Conservation (phyloP, 2,797 vertebrate genomes). For the Chloroceryle amazona region DNA sequence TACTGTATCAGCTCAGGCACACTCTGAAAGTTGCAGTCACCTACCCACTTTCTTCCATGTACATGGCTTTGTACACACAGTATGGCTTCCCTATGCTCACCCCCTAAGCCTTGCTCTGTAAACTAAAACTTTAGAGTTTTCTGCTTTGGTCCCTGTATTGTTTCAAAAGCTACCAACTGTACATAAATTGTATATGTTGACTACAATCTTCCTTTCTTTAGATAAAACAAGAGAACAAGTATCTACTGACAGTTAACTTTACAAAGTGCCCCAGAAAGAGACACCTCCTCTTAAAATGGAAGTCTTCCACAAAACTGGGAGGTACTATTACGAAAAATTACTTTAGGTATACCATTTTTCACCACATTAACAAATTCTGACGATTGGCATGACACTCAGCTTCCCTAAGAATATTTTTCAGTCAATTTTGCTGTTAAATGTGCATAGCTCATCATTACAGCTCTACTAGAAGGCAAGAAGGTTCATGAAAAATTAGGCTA, state of each 20-base stretch:
- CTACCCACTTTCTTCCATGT: background rate
- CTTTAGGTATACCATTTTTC: background rate
- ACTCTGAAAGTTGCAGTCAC: background rate
- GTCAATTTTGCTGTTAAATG: background rate
- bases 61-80: background rate
- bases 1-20: background rate
- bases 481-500: background rate
- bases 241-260: background rate
- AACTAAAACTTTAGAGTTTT: background rate
- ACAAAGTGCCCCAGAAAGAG: background rate
- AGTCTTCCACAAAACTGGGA: background rate
- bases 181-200: background rate
- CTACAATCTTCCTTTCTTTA: background rate
- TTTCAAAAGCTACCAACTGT: background rate
- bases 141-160: background rate
- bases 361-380: background rate
- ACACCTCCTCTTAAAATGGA: background rate
- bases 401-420: background rate
- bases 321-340: background rate
- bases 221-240: background rate
- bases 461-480: background rate
- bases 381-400: background rate
- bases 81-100: background rate
- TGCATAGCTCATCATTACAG: background rate
- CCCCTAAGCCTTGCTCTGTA: background rate